phyloP scores from a whole-genome alignment of 2,888 invertebrate genomes.

The Salticus scenicus region DNA sequence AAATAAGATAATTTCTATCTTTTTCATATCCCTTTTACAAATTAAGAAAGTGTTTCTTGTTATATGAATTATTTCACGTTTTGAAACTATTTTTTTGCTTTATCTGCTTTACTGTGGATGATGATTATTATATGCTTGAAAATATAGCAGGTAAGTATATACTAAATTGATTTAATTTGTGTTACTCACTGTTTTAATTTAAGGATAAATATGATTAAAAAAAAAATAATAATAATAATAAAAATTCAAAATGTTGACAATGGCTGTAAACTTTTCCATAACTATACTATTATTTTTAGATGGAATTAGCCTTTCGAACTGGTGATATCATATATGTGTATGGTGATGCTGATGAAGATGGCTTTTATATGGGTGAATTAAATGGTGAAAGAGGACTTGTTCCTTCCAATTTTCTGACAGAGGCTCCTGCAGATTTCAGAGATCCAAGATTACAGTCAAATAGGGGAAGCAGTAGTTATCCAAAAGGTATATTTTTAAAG shows the following conservation, averaged over 20 bases:
- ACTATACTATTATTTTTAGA: no score
- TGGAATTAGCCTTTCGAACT: slow-evolving; percentile 96
- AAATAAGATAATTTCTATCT: no score
- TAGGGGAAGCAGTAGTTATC: slow-evolving; percentile 44
- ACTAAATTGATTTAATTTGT: not conserved
- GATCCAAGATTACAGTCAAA: slow-evolving; percentile 47
- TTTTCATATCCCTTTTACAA: no score
- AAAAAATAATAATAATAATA: no score
- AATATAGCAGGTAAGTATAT: slow-evolving; percentile 49
- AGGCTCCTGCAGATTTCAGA: slow-evolving; percentile 75
- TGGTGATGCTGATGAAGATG: slow-evolving; percentile 99
- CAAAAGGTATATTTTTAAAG: slow-evolving; percentile 66
- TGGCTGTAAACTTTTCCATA: no score
- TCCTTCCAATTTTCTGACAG: slow-evolving; percentile 97
- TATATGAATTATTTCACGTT: no score
- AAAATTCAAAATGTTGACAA: no score
- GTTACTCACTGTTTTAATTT: no score
- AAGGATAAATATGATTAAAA: no score
- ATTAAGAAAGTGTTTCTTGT: no score
- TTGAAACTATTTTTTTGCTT: slow-evolving; percentile 11
- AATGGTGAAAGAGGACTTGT: slow-evolving; percentile 95
- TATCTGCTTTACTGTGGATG: slow-evolving; percentile 31
- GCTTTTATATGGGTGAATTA: slow-evolving; percentile 98
- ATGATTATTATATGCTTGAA: slow-evolving; percentile 8
- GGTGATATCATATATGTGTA: slow-evolving; percentile 97